These are phyloP conservation scores for Liposcelis brunnea DNA, from an alignment of 2,888 invertebrate genomes.

Conservation along the genomic window DNA sequence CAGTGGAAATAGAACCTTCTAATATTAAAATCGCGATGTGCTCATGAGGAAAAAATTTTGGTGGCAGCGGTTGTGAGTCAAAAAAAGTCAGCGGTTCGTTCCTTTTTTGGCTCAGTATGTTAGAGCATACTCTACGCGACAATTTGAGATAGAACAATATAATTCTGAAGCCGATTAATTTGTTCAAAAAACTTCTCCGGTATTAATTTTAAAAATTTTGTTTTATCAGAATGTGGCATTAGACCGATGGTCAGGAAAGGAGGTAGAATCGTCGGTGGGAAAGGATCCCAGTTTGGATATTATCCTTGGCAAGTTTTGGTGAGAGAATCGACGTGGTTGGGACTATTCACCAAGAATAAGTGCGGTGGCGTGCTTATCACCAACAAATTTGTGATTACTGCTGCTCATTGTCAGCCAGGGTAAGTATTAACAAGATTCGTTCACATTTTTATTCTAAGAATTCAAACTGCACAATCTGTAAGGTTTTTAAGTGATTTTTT, in stretches of 20 bases:
- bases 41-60: no score
- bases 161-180: no score
- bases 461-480: neutral
- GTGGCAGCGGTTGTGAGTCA: no score
- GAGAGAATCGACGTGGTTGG: slow-evolving; percentile 82
- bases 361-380: slow-evolving; percentile 90
- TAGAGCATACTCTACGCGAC: no score
- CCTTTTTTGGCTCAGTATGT: no score
- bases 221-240: slow-evolving; percentile 65
- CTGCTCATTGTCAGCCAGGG: slow-evolving; percentile 92
- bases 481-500: neutral
- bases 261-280: slow-evolving; percentile 79
- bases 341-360: slow-evolving; percentile 85
- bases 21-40: no score
- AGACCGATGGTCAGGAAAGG: slow-evolving; percentile 55
- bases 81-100: no score
- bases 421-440: slow-evolving; percentile 31
- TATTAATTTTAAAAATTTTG: no score
- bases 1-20: no score
- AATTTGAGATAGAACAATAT: no score
- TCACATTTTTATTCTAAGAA: slow-evolving; percentile 4
- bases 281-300: slow-evolving; percentile 67
- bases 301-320: slow-evolving; percentile 91
- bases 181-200: no score
- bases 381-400: slow-evolving; percentile 71